Evolutionary conservation across 23 tunicate genomes (phyloP).

Genomic region (Aplidium turbinatum): DNA sequence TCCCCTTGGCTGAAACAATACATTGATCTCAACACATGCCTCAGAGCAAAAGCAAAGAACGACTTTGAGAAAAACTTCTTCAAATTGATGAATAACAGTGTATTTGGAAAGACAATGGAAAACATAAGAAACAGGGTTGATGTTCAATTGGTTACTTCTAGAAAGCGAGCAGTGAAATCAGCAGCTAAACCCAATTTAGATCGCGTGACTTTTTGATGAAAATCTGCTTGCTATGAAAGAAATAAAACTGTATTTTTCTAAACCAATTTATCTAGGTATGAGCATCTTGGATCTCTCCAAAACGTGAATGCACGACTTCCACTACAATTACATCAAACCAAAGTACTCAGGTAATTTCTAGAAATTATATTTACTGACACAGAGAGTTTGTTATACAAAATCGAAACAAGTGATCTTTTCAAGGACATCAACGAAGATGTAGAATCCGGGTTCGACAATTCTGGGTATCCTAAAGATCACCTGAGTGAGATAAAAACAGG

Average conservation of each 20-base stretch:
- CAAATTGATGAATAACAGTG: no score
- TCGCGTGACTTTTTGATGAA: not conserved
- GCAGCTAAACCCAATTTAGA: conserved; percentile 1
- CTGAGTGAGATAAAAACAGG: not conserved
- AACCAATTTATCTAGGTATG: not conserved
- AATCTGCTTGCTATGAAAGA: not conserved
- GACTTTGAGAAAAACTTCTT: not conserved
- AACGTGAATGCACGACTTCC: not conserved
- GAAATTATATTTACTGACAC: not conserved
- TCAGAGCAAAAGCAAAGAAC: not conserved
- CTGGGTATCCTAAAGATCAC: not conserved
- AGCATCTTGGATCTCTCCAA: not conserved
- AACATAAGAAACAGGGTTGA: not conserved
- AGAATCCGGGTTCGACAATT: not conserved
- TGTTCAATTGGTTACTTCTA: not conserved
- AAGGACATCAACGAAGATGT: not conserved
- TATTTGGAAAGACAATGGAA: conserved; percentile 1
- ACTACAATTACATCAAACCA: no score
- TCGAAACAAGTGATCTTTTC: not conserved
- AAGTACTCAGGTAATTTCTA: not conserved
- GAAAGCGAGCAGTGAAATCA: not conserved
- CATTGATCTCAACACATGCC: not conserved
- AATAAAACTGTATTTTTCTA: not conserved
- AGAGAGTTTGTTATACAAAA: not conserved
- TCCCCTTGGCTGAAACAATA: not conserved